Evolutionary conservation across 2,888 invertebrate genomes (phyloP), one percentile per base, ranked within the genome.

Genomic region (Hirtodrosophila histrioides): DNA sequence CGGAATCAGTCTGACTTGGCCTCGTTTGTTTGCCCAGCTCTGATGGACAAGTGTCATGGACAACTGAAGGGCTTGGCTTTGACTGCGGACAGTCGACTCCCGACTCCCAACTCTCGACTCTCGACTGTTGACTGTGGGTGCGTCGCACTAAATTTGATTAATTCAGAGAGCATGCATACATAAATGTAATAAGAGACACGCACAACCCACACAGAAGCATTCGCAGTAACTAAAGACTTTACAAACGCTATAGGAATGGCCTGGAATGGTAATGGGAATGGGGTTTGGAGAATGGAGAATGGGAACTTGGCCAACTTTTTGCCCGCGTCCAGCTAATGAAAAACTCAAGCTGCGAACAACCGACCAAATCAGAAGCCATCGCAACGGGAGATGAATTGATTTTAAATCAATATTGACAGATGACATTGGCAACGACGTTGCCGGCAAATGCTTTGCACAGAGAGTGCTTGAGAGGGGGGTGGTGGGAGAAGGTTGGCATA

Each of bases 391-490:
- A 83, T 78, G 79, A 83, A 83, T 86, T 86, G 86, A 83, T 84
- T 86, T 83, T 79, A 81, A 86, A 84, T 86, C 81, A 86, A 86
- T 84, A 86, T 84, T 84, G 86, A 86, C 86, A 86, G 83, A 73
- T 75, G 81, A 83, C 88, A 88, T 71, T 72, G 78, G 43, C 76
- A 78, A 51, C 69, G 49, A 54, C 51, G 39, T 29, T 31, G 31
- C 41, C 43, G 57, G 31, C 43, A 58, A 53, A 37, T 54, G 74
- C 4, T 24, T 40, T 2, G 17, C 8, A 31, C 41, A 56, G 44
- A 17, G 17, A 1, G 17, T 1, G 17, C 17, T 17, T 29, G 45
- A 58, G 55, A 55, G 33, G 24, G 1, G 23, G 24, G 46, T 27
- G 3, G 41, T 11, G 31, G 9, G 31, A 31, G 6, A 1, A 31